These are phyloP conservation scores for Drosophila paucipuncta DNA, from an alignment of 2,888 invertebrate genomes.

Conservation along the genomic window DNA sequence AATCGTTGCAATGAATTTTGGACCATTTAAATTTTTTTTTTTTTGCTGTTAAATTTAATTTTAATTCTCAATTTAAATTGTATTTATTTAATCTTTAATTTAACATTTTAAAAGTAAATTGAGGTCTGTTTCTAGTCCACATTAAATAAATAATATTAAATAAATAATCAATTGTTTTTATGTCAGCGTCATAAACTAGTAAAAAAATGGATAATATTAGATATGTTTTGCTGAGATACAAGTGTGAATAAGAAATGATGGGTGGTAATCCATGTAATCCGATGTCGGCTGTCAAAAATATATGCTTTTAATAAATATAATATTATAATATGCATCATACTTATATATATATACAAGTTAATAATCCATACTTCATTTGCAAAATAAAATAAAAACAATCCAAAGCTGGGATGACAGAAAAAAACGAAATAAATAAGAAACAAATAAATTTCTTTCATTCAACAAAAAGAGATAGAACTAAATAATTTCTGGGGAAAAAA, in stretches of 20 bases:
- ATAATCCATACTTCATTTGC: background rate
- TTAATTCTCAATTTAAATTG: background rate
- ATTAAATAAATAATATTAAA: background rate
- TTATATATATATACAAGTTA: background rate
- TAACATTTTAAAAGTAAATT: background rate
- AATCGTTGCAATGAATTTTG: background rate
- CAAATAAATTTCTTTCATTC: background rate
- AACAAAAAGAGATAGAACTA: background rate
- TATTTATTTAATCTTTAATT: background rate
- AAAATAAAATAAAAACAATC: background rate
- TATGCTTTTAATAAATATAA: background rate
- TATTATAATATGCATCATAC: background rate
- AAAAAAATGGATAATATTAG: background rate
- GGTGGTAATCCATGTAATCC: background rate
- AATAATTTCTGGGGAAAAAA: background rate
- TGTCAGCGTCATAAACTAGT: background rate
- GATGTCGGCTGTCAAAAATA: background rate
- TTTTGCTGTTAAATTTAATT: background rate
- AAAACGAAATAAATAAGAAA: background rate
- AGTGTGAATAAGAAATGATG: background rate
- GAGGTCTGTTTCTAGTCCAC: accelerated
- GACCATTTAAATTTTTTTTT: background rate
- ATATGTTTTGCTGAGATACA: background rate
- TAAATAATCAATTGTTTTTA: background rate
- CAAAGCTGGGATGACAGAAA: background rate